These are phyloP conservation scores for Endotricha flammealis DNA, from an alignment of 2,888 invertebrate genomes.

Conservation along the genomic window DNA sequence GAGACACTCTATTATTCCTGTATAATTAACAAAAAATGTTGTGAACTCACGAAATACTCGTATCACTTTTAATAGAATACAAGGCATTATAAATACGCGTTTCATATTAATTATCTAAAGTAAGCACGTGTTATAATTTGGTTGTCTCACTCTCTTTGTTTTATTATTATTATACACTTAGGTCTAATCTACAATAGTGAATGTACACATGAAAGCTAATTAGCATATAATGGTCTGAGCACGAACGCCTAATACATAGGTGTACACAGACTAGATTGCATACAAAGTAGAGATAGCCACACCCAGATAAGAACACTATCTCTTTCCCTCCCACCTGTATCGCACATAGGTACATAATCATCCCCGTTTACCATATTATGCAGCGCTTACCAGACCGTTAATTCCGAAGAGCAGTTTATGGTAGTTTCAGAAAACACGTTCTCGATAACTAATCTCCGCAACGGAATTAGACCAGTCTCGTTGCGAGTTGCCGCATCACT, in stretches of 20 bases:
- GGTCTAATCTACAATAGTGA: constrained; percentile 37
- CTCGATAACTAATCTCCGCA: constrained; percentile 21
- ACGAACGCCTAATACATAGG: constrained; percentile 34
- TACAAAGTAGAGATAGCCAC: constrained; percentile 68
- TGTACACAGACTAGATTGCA: constrained; percentile 43
- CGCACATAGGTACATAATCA: constrained; percentile 23
- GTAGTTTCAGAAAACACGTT: constrained; percentile 34
- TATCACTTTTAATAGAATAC: too few relatives aligned
- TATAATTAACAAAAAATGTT: too few relatives aligned
- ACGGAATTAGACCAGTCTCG: constrained; percentile 44
- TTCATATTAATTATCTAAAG: not conserved
- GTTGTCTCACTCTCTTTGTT: constrained; percentile 23
- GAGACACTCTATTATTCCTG: too few relatives aligned
- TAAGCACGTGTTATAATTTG: constrained; percentile 16
- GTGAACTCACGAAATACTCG: too few relatives aligned
- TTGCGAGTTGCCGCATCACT: constrained; percentile 36
- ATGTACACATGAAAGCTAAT: constrained; percentile 50
- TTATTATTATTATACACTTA: constrained; percentile 24
- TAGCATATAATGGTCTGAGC: constrained; percentile 58
- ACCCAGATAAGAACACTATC: constrained; percentile 55
- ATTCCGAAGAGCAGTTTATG: constrained; percentile 35
- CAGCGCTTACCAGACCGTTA: constrained; percentile 37
- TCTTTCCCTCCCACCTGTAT: constrained; percentile 51
- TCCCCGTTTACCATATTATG: constrained; percentile 33
- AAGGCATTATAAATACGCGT: too few relatives aligned